Evolutionary conservation across 2,888 invertebrate genomes (phyloP), one percentile per base, ranked within the genome.

Genomic region (Aporophyla lueneburgensis): DNA sequence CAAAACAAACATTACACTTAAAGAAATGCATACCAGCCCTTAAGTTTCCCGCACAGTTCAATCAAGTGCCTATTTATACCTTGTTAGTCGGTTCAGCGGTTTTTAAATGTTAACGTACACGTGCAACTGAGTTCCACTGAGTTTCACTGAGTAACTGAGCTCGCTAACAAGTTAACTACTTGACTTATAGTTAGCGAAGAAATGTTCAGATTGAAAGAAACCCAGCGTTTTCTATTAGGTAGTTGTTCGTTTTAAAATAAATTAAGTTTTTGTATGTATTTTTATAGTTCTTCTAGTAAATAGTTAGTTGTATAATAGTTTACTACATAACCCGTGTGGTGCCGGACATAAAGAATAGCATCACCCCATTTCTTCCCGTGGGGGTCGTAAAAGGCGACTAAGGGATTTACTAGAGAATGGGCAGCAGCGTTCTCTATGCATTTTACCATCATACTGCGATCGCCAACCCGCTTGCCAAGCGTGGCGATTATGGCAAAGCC

Each of bases 1-100:
- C 21, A 33, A 61, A 33, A 33, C 12, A 40, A n/a, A 58, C 16
- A 24, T n/a, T n/a, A 58, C 16, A 16, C 5, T 16, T 59, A 5
- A 6, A 27, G n/a, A 71, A 12, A 16, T 10, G 12, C 5, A n/a
- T 14, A 61, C 33, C 4, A 27, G 4, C 51, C n/a, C n/a, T 6
- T 27, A 53, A 76, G 62, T 63, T 53, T 51, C 7, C 51, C 49
- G 19, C 40, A 43, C 49, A 54, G 72, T 74, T 81, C 81, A 70
- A 83, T 81, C 77, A 74, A 83, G 69, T 71, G 43, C 67, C 27
- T 67, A 46, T 46, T 68, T 51, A 51, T 21, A 80, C 71, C 71
- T 67, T 59, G 77, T 72, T 61, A 72, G n/a, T 33, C 53, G 27
- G 77, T 74, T 77, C 81, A 83, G 43, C 12, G 67, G 51, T 56